Evolutionary conservation across 2,797 vertebrate genomes (phyloP).

Genomic region (Enteromius fasciolatus): DNA sequence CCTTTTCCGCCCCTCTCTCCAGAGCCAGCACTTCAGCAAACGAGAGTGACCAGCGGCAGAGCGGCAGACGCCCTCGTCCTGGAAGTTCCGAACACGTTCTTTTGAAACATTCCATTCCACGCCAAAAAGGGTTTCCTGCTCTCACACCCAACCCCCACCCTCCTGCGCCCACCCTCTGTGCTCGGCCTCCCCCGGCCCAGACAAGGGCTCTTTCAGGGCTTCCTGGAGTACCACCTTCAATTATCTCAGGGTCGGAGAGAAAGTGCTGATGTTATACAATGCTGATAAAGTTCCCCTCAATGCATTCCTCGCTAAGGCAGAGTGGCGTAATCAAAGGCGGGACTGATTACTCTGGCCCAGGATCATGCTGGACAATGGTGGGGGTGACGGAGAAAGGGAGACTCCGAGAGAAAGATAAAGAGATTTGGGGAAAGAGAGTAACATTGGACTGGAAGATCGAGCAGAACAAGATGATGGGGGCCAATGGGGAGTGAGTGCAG

Average conservation of each 20-base stretch:
- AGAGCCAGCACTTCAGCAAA: constrained; percentile 14
- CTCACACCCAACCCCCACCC: constrained; percentile 67
- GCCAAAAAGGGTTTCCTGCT: constrained; percentile 82
- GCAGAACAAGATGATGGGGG: constrained; percentile 4
- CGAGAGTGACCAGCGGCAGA: constrained; percentile 33
- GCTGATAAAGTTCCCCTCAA: constrained; percentile 50
- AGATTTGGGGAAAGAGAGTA: constrained; percentile 22
- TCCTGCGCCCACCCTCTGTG: constrained; percentile 37
- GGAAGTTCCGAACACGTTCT: constrained; percentile 79
- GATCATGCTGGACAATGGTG: constrained; percentile 66
- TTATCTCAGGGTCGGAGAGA: constrained; percentile 71
- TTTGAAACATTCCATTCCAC: constrained; percentile 84
- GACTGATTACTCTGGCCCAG: constrained; percentile 62
- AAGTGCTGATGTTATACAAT: constrained; percentile 62
- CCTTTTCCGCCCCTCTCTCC: constrained; percentile 60
- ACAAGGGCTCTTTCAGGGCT: constrained; percentile 76
- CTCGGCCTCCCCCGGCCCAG: constrained; percentile 59
- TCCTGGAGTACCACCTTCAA: constrained; percentile 82
- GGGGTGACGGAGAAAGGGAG: constrained; percentile 46
- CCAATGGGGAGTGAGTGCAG: constrained; percentile 35
- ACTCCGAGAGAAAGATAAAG: constrained; percentile 32
- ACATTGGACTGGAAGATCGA: background rate
- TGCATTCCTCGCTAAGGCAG: constrained; percentile 49
- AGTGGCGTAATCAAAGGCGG: constrained; percentile 51
- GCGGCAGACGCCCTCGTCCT: constrained; percentile 78